Percentiles rank a stretch among this genome's conserved stretches.
phyloP scores from a whole-genome alignment of 1,140 invertebrate species.

The Rhopalosiphum padi region DNA sequence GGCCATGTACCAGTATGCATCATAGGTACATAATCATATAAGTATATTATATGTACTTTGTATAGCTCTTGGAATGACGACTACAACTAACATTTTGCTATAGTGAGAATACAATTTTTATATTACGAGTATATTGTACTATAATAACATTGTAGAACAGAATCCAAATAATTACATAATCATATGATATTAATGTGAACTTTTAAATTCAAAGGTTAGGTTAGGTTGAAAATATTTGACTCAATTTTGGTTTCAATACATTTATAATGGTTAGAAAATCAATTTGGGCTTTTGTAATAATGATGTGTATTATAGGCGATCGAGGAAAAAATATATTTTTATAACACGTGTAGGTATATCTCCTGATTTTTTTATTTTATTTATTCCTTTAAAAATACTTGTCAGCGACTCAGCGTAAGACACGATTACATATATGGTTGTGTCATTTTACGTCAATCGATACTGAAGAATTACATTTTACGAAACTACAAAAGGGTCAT shows the following conservation, averaged over 20 bases:
- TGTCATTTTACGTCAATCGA: constrained; percentile 12
- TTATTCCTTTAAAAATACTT: neutral
- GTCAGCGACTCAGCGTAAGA: neutral
- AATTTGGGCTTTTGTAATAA: neutral
- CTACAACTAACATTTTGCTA: neutral
- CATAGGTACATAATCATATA: neutral
- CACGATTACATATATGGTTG: neutral
- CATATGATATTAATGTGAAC: neutral
- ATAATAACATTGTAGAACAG: neutral
- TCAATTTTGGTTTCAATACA: neutral
- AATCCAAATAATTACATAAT: neutral
- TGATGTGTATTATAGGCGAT: neutral
- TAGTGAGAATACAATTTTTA: neutral
- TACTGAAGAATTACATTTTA: neutral
- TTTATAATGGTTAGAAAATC: neutral
- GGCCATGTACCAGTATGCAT: neutral
- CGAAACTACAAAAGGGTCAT: neutral
- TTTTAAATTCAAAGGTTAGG: neutral
- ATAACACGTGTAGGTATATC: neutral
- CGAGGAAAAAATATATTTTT: neutral
- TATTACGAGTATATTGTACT: neutral
- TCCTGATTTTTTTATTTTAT: neutral
- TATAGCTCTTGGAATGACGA: neutral
- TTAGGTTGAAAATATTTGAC: neutral
- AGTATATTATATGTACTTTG: too few relatives aligned